Conservation (phyloP, 2,888 invertebrate species). For the Lydus trimaculatus region DNA sequence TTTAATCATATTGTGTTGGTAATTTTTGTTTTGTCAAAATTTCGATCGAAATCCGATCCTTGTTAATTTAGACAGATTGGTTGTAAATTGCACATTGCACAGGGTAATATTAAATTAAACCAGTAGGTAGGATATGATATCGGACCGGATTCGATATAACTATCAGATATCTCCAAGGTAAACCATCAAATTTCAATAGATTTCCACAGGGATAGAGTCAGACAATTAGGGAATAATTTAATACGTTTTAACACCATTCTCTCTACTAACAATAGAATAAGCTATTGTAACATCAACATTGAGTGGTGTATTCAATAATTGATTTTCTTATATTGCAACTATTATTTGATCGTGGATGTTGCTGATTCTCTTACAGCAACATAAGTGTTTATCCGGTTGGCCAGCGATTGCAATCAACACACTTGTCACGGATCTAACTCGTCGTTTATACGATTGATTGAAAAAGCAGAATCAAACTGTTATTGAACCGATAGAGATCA, state of each 20-base stretch:
- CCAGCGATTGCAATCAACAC: neutral
- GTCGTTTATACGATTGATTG: neutral
- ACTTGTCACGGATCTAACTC: neutral
- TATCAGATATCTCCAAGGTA: constrained; percentile 38
- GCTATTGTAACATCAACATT: too few relatives aligned
- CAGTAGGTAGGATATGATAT: constrained; percentile 14
- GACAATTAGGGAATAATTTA: constrained; percentile 40
- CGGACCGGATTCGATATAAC: constrained; percentile 19
- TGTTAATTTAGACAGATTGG: neutral
- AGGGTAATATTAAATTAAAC: constrained; percentile 25
- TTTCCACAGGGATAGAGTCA: constrained; percentile 39
- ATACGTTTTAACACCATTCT: constrained; percentile 33
- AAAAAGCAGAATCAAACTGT: neutral
- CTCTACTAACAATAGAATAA: constrained; percentile 34
- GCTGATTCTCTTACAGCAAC: neutral
- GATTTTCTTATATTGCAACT: neutral
- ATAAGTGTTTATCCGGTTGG: neutral
- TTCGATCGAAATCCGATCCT: neutral
- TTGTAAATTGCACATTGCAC: constrained; percentile 14
- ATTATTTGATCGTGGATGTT: constrained; percentile 18
- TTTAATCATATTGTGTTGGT: neutral
- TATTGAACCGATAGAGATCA: neutral
- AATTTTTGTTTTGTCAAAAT: neutral
- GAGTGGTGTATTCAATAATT: constrained; percentile 3
- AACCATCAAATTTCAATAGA: constrained; percentile 43